Base-by-base conservation (phyloP, 2,888 invertebrate genomes). In the Sphecodes monilicornis region DNA sequence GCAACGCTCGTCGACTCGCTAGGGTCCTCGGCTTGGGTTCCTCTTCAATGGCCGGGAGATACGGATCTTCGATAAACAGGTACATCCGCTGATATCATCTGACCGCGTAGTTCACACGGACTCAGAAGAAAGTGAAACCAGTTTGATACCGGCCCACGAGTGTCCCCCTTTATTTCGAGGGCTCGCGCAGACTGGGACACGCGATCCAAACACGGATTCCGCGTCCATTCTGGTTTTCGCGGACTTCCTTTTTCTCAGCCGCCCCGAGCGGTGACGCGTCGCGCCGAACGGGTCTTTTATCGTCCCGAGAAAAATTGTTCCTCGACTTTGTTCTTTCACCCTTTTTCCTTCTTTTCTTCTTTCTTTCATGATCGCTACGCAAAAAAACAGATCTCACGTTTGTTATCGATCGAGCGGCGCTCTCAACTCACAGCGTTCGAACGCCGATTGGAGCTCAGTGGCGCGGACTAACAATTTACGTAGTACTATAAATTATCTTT, bases 41-140 rank as follows among this genome's bases (percentile, higher is more conserved):
- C 64, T 79, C 75, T 75, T 84, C 79, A 77, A 85, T 82, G 82
- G 70, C 39, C 70, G 32, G 39, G 43, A 64, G 86, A 76, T 85
- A 82, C 60, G 75, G 73, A 88, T 89, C 84, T 76, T 18, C 84
- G 89, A 89, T 89, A 89, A 89, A 78, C 83, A 82, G 85, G 79
- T 89, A 89, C 86, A 86, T 73, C 78, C 76, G 39, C 41, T 80
- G 87, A 84, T 89, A 89, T 89, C 82, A 80, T 89, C 74, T 71
- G 77, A 72, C 66, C 79, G 79, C 75, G 83, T 73, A 76, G 88
- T 85, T 89, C 81, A 87, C 86, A 80, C 85, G 76, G 73, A 22
- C 22, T 73, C 83, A 11, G 57, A 87, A 77, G 86, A 88, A 89
- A 89, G 88, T 87, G 90, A 88, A 89, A 89, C 83, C 88, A 89